Evolutionary conservation across 1,140 invertebrate genomes (phyloP), one percentile per base, ranked within the genome.

Genomic region (Branchinecta lindahli): DNA sequence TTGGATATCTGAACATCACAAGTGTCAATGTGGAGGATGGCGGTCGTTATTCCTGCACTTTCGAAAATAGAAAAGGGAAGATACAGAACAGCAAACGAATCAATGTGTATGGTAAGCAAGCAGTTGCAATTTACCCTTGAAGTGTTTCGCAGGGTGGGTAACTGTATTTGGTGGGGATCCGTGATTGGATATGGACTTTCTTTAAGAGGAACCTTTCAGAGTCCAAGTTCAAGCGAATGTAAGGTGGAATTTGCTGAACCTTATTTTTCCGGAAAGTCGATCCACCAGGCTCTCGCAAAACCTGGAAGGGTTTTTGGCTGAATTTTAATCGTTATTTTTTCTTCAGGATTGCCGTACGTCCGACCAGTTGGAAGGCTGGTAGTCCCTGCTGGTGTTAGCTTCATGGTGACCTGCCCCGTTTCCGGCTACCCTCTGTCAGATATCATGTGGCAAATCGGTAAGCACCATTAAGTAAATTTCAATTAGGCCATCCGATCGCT

Each of bases 21-120:
- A 85, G 87, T 73, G 88, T 91, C 65, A 84, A 85, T 79, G 86
- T 92, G 7, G 86, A 90, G 77, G 90, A 92, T 76, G 91, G 91
- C n/a, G 91, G 91, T 4, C 86, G 90, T 77, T 93, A 91, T 80
- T 84, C 84, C 65, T 94, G 92, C 77, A 85, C 82, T 3, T 89
- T 89, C 0, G 85, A 85, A 75, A 93, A 92, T 80, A 82, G 86
- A 66, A 88, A 89, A 46, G 90, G 90, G 61, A 81, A 82, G 66
- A 79, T 80, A 44, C 78, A 77, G 5, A 85, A 88, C 77, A 81
- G 82, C 9, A 84, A 84, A 0, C 79, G 83, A 73, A 78, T 89
- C 67, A 87, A 87, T 80, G 84, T 89, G 74, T 86, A 84, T 76
- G 84, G 83, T 84, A 78, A 81, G 33, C 33, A 33, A 33, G 33